Percentiles rank a stretch among this genome's conserved stretches.
phyloP scores from a whole-genome alignment of 2,888 invertebrate genomes.

The Drosophila quasianomalipes region DNA sequence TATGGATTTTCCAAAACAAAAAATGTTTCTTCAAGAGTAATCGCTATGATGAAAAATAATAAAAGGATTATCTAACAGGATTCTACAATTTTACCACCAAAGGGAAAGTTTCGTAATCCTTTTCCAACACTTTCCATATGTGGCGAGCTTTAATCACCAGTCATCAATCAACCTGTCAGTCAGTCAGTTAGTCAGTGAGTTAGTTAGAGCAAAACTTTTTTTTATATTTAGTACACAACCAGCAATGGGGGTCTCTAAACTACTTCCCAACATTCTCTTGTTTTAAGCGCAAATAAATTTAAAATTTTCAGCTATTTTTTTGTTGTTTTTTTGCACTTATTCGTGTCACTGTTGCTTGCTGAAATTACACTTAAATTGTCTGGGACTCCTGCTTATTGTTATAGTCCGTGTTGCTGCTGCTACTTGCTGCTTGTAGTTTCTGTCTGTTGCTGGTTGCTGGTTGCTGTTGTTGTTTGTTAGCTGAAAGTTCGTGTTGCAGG shows the following conservation, averaged over 20 bases:
- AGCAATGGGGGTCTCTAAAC: neutral
- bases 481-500: conserved; percentile 51
- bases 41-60: neutral
- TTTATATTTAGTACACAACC: neutral
- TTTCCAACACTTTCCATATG: neutral
- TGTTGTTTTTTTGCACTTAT: neutral
- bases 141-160: neutral
- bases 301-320: neutral
- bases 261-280: neutral
- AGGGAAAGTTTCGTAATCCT: neutral
- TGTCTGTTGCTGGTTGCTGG: conserved; percentile 23
- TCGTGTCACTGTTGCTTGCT: conserved; percentile 45
- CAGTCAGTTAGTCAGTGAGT: neutral
- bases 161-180: neutral
- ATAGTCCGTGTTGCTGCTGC: conserved; percentile 6
- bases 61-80: neutral
- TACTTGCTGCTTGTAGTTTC: conserved; percentile 26
- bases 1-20: neutral
- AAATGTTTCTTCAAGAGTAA: neutral
- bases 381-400: conserved; percentile 25
- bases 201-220: neutral
- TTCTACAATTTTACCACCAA: neutral
- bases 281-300: neutral
- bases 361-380: conserved; percentile 44
- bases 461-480: conserved; percentile 21